Percentiles rank a stretch among this genome's conserved stretches.
Evolutionary conservation across 2,113 vertebrate species (phyloP).

Genomic region (Ciconia stormi): DNA sequence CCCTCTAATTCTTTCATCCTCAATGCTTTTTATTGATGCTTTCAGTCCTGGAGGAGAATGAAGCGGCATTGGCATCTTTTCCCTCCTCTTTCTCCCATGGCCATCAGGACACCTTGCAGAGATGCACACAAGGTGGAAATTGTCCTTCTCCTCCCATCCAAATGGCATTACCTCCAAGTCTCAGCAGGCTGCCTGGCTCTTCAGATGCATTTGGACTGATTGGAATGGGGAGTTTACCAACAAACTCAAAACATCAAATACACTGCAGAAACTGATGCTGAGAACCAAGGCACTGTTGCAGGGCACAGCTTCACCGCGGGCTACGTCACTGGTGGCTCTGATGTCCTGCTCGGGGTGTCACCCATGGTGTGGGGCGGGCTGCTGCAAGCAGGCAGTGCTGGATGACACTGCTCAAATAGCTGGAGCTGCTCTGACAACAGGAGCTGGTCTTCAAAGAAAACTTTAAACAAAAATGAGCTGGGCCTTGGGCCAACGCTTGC

Average conservation of each 20-base stretch:
- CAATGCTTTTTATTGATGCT: background rate
- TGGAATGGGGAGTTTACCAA: background rate
- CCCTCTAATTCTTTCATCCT: background rate
- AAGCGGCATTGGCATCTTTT: background rate
- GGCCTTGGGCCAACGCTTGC: background rate
- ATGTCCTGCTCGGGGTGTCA: background rate
- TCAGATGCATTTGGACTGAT: background rate
- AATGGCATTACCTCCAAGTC: background rate
- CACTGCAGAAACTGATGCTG: background rate
- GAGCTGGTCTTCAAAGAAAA: background rate
- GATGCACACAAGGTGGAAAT: background rate
- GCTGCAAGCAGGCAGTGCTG: background rate
- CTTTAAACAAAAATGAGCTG: background rate
- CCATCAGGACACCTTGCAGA: background rate
- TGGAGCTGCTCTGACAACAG: background rate
- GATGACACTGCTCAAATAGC: background rate
- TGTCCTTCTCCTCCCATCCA: background rate
- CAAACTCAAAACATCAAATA: background rate
- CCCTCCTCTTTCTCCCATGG: background rate
- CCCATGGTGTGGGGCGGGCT: background rate
- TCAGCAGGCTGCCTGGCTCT: background rate
- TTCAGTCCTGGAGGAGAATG: background rate
- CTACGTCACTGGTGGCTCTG: background rate
- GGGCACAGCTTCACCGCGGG: background rate
- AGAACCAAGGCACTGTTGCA: background rate